A percentile compares a stretch with the other conserved stretches of the same genome.
Conservation (phyloP, 64 coral and sea anemone genomes). For the Montipora cactus region DNA sequence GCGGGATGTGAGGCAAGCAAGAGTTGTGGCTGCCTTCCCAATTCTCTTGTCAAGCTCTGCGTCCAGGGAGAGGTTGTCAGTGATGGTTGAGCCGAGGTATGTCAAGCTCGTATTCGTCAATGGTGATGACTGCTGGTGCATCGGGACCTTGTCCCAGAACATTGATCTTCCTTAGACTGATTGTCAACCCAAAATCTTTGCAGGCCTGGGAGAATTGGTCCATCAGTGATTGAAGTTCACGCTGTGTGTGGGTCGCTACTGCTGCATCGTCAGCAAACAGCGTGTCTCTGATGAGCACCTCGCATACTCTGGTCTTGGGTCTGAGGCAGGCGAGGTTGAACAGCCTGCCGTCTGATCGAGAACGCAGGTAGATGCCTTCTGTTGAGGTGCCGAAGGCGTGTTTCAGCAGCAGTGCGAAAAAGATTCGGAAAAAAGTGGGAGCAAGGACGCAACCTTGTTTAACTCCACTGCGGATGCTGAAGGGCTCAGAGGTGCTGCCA, state of each 20-base stretch:
- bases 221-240: neutral
- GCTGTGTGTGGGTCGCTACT: neutral
- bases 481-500: neutral
- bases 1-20: neutral
- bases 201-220: constrained; percentile 1
- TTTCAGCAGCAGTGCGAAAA: neutral
- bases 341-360: constrained; percentile 1
- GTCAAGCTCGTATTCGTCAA: neutral
- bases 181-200: neutral
- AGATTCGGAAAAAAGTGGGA: neutral
- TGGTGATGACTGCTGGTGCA: neutral
- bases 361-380: constrained; percentile 1
- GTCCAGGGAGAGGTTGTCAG: constrained; percentile 22
- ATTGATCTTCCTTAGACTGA: neutral
- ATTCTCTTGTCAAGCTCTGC: constrained; percentile 6
- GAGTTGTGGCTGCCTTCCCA: constrained; percentile 3
- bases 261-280: constrained; percentile 3
- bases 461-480: neutral
- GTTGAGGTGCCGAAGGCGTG: constrained; percentile 3
- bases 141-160: neutral
- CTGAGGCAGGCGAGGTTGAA: neutral
- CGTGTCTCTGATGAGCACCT: neutral
- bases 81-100: constrained; percentile 30
- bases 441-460: constrained; percentile 29
- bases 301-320: neutral